These are phyloP conservation scores for Leptodirus hochenwartii DNA, from an alignment of 2,888 invertebrate species.

Conservation along the genomic window DNA sequence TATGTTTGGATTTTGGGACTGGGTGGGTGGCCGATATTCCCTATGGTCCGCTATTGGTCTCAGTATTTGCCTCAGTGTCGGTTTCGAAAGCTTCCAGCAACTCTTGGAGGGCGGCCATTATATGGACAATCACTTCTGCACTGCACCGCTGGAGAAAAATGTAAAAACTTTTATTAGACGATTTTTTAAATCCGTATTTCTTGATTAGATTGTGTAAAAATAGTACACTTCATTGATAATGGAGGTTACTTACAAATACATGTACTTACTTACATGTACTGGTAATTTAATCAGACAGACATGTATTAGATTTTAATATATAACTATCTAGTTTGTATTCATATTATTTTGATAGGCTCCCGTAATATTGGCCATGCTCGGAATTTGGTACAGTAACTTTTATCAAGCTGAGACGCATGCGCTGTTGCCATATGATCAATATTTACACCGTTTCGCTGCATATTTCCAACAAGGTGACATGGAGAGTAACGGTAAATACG, in stretches of 20 bases:
- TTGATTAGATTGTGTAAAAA: too few species aligned
- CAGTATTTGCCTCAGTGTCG: slow-evolving; percentile 84
- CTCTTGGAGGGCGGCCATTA: slow-evolving; percentile 80
- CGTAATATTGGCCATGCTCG: slow-evolving; percentile 79
- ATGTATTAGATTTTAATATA: background rate
- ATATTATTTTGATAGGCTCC: slow-evolving; percentile 48
- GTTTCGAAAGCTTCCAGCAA: slow-evolving; percentile 86
- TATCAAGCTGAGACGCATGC: slow-evolving; percentile 92
- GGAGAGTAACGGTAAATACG: slow-evolving; percentile 98
- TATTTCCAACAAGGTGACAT: slow-evolving; percentile 99
- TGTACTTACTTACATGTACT: too few species aligned
- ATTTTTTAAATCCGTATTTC: too few species aligned
- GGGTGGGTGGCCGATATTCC: slow-evolving; percentile 97
- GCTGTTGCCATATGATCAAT: slow-evolving; percentile 95
- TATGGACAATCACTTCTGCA: slow-evolving; percentile 86
- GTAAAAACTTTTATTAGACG: slow-evolving; percentile 34
- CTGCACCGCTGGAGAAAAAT: slow-evolving; percentile 77
- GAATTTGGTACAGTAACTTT: slow-evolving; percentile 90
- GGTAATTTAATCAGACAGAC: background rate
- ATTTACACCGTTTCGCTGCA: slow-evolving; percentile 94
- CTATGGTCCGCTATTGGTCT: slow-evolving; percentile 99
- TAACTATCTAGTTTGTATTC: background rate
- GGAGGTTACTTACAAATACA: too few species aligned
- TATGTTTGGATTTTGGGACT: slow-evolving; percentile 99
- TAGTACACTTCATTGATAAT: too few species aligned